A percentile compares a stretch with the other conserved stretches of the same genome.
phyloP scores from a whole-genome alignment of 2,888 invertebrate genomes.

The Macaria notata region DNA sequence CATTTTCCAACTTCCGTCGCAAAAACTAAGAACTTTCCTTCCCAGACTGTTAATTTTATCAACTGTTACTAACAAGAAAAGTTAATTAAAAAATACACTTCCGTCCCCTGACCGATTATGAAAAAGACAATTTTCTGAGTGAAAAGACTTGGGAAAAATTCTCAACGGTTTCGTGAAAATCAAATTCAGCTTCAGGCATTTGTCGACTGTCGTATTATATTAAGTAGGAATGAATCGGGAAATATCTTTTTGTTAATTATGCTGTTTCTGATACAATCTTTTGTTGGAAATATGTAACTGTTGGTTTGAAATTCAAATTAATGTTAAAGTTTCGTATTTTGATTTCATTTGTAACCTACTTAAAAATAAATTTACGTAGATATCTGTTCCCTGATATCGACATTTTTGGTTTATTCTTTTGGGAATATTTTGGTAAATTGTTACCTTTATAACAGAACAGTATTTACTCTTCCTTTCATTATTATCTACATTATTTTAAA shows the following conservation, averaged over 20 bases:
- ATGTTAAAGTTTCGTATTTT: too few species aligned
- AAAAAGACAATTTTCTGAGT: conserved; percentile 10
- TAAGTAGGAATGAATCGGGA: neutral
- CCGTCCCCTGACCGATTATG: conserved; percentile 4
- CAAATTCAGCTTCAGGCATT: conserved; percentile 9
- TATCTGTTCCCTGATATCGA: too few species aligned
- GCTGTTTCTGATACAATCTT: too few species aligned
- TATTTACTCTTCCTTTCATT: too few species aligned
- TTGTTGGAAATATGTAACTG: too few species aligned
- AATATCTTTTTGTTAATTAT: neutral
- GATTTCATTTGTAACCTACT: too few species aligned
- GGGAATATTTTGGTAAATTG: too few species aligned
- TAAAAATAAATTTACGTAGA: too few species aligned
- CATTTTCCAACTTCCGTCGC: neutral
- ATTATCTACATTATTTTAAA: too few species aligned
- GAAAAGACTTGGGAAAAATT: conserved; percentile 3
- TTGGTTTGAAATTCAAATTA: too few species aligned
- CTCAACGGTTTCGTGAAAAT: conserved; percentile 5
- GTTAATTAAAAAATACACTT: conserved; percentile 15
- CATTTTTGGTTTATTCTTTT: too few species aligned
- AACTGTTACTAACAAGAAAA: conserved; percentile 12
- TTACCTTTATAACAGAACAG: too few species aligned
- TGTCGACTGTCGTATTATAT: conserved; percentile 7
- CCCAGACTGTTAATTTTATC: conserved; percentile 4
- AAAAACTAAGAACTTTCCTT: conserved; percentile 4